phyloP scores from a whole-genome alignment of 1,140 invertebrate species.

The Dryas iulia region DNA sequence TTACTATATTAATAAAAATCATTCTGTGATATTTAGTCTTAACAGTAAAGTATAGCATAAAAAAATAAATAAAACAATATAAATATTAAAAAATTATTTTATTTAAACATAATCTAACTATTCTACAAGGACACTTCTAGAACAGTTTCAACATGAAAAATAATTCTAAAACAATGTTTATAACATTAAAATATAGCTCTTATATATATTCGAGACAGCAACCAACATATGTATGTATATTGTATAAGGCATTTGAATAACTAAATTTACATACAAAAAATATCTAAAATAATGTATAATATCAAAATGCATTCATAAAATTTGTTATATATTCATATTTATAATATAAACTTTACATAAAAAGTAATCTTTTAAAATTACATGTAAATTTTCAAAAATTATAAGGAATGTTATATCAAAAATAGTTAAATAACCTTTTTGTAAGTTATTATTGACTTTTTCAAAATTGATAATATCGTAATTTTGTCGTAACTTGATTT shows the following conservation, averaged over 20 bases:
- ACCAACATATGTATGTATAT: neutral
- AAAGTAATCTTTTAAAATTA: neutral
- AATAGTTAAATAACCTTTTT: too few relatives aligned
- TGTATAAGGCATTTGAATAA: neutral
- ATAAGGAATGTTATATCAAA: too few relatives aligned
- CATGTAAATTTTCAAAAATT: too few relatives aligned
- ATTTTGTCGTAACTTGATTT: too few relatives aligned
- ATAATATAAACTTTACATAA: conserved; percentile 7
- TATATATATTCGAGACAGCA: conserved; percentile 4
- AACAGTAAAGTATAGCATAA: conserved; percentile 6
- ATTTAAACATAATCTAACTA: conserved; percentile 32
- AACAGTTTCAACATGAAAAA: conserved; percentile 33
- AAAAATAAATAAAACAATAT: conserved; percentile 21
- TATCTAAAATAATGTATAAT: neutral
- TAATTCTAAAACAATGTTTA: conserved; percentile 24
- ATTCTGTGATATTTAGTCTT: conserved; percentile 38
- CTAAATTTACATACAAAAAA: neutral
- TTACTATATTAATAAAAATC: neutral
- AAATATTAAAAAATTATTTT: conserved; percentile 20
- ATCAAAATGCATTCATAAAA: neutral
- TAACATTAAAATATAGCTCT: conserved; percentile 18
- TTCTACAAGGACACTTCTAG: conserved; percentile 23
- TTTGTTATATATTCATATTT: conserved; percentile 1
- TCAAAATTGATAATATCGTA: too few relatives aligned
- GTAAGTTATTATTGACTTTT: too few relatives aligned